Percentiles rank a stretch among this genome's conserved stretches.
phyloP scores from a whole-genome alignment of 1,140 invertebrate genomes.

The Solenopsis fugax region DNA sequence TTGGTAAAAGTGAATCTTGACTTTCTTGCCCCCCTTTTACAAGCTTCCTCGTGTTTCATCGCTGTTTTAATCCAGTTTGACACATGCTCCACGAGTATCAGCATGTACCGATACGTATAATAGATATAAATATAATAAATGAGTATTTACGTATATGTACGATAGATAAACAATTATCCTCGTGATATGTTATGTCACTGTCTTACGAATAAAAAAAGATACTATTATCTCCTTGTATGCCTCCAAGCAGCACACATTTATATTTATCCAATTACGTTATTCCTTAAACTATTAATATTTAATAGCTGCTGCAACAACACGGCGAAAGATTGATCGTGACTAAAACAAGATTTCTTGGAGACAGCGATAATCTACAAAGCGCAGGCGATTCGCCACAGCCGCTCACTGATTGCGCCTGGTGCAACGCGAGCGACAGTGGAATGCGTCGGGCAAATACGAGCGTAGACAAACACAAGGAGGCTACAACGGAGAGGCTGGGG shows the following conservation, averaged over 20 bases:
- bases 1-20: conserved; percentile 48
- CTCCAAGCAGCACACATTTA: conserved; percentile 1
- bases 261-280: conserved; percentile 11
- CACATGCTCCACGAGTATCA: conserved; percentile 49
- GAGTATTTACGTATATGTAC: not conserved
- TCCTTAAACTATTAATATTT: conserved; percentile 17
- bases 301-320: not conserved
- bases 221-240: not conserved
- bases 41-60: conserved; percentile 59
- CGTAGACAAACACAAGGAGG: conserved; percentile 78
- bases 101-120: conserved; percentile 12
- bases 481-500: conserved; percentile 69
- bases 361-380: conserved; percentile 48
- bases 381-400: conserved; percentile 43
- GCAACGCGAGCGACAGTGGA: conserved; percentile 75
- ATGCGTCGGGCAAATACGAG: conserved; percentile 80
- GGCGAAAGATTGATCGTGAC: not conserved
- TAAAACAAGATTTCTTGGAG: conserved; percentile 24
- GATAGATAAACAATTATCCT: conserved; percentile 5
- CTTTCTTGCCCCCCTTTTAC: conserved; percentile 42
- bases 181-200: not conserved
- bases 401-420: conserved; percentile 52
- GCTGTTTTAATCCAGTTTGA: conserved; percentile 49
- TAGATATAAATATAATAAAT: conserved; percentile 35
- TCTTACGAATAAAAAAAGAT: not conserved